Evolutionary conservation across 1,140 invertebrate species (phyloP).

Genomic region (Caenorhabditis inopinata): DNA sequence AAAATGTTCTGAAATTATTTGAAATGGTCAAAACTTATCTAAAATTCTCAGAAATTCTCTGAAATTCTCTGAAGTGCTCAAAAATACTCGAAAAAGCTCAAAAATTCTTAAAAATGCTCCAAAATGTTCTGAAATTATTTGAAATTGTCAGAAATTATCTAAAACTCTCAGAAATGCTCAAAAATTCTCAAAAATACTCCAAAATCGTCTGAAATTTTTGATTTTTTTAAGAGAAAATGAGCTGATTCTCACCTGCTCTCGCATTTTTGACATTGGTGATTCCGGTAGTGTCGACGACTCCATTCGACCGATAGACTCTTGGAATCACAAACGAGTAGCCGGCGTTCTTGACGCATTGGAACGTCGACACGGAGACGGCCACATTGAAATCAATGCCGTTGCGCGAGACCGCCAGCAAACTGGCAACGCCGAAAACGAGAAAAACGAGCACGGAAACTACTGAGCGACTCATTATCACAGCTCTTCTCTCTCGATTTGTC

Average conservation of each 20-base stretch:
- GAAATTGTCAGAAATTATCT: too few species aligned
- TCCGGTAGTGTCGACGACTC: constrained; percentile 43
- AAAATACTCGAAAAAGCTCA: too few species aligned
- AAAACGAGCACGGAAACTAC: background rate
- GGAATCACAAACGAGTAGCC: constrained; percentile 52
- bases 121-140: too few species aligned
- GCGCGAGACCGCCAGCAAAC: background rate
- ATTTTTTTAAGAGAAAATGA: too few species aligned
- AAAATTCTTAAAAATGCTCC: too few species aligned
- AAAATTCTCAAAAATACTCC: too few species aligned
- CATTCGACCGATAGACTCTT: constrained; percentile 43
- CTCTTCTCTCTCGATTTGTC: background rate
- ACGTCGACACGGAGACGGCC: constrained; percentile 17
- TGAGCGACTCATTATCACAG: background rate
- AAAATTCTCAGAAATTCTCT: too few species aligned
- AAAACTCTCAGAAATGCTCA: too few species aligned
- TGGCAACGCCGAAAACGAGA: background rate
- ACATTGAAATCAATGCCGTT: constrained; percentile 33
- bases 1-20: too few species aligned
- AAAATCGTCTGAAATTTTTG: too few species aligned
- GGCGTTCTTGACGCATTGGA: constrained; percentile 43
- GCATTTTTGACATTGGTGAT: constrained; percentile 51
- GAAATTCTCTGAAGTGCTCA: too few species aligned
- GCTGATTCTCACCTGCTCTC: constrained; percentile 34
- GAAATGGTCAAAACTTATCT: too few species aligned